Conservation (phyloP, 2,888 invertebrate genomes). For the Automeris io region DNA sequence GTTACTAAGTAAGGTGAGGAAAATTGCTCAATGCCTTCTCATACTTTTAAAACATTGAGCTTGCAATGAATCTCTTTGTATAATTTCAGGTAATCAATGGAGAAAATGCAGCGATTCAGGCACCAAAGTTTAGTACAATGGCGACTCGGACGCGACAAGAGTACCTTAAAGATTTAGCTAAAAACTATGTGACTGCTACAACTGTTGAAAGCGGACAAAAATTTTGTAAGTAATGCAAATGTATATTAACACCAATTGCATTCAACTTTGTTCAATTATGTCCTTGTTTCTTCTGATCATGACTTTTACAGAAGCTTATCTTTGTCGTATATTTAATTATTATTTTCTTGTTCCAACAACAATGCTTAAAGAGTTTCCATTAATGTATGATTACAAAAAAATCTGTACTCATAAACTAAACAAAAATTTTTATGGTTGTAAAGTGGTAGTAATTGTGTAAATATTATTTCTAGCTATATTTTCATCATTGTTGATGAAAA, state of each 20-base stretch:
- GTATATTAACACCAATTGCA: too few relatives aligned
- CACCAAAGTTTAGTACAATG: slow-evolving; percentile 98
- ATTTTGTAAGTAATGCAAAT: slow-evolving; percentile 90
- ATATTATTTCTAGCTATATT: slow-evolving; percentile 82
- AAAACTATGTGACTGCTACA: slow-evolving; percentile 88
- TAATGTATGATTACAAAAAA: too few relatives aligned
- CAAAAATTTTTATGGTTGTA: background rate
- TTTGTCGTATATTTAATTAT: too few relatives aligned
- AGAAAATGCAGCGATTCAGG: slow-evolving; percentile 96
- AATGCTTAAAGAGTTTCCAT: too few relatives aligned
- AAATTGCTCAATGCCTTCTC: background rate
- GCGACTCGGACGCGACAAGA: slow-evolving; percentile 96
- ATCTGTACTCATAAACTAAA: too few relatives aligned
- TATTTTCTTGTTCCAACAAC: too few relatives aligned
- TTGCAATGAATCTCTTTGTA: background rate
- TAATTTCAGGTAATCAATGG: slow-evolving; percentile 89
- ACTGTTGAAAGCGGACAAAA: slow-evolving; percentile 90
- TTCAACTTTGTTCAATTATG: too few relatives aligned
- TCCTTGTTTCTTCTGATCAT: too few relatives aligned
- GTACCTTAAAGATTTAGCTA: slow-evolving; percentile 94
- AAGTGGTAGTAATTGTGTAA: too few relatives aligned
- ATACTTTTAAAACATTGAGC: too few relatives aligned
- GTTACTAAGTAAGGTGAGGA: slow-evolving; percentile 87
- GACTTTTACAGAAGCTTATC: too few relatives aligned
- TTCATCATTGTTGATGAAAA: slow-evolving; percentile 73